These are phyloP conservation scores for Antheraea yamamai DNA, from an alignment of 2,888 invertebrate species.

Conservation along the genomic window DNA sequence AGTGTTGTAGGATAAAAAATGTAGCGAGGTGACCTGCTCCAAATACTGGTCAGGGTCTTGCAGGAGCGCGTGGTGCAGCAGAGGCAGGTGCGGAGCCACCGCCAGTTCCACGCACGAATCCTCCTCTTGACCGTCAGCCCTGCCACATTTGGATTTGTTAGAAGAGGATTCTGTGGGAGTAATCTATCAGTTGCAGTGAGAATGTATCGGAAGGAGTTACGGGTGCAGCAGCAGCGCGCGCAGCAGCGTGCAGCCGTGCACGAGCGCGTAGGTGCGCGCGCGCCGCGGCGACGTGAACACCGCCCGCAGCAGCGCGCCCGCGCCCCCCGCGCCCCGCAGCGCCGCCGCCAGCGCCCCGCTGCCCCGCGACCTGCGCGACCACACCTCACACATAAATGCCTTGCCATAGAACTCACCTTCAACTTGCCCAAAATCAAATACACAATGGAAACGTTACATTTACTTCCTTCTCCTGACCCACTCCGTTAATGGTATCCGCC, in stretches of 20 bases:
- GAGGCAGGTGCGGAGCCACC: constrained; percentile 72
- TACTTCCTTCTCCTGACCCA: too few relatives aligned
- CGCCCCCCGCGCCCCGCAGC: constrained; percentile 40
- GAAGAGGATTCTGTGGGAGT: too few relatives aligned
- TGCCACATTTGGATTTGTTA: not conserved
- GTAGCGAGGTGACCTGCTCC: constrained; percentile 22
- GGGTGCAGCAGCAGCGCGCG: constrained; percentile 39
- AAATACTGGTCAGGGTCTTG: constrained; percentile 33
- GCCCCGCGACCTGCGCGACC: constrained; percentile 36
- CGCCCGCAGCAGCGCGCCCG: constrained; percentile 85
- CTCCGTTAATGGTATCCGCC: too few relatives aligned
- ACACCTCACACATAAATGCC: constrained; percentile 24
- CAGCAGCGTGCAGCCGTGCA: constrained; percentile 38
- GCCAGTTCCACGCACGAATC: constrained; percentile 60
- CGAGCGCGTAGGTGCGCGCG: constrained; percentile 35
- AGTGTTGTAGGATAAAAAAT: not conserved
- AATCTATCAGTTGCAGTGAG: too few relatives aligned
- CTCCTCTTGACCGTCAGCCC: constrained; percentile 7
- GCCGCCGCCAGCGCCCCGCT: constrained; percentile 39
- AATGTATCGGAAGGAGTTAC: not conserved
- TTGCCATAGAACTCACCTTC: too few relatives aligned
- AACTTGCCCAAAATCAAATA: too few relatives aligned
- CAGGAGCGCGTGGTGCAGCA: constrained; percentile 72
- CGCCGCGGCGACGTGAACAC: constrained; percentile 78
- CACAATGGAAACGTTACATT: too few relatives aligned